Base-by-base conservation (phyloP, 2,113 vertebrate species). In the Drymodes brunneopygia region DNA sequence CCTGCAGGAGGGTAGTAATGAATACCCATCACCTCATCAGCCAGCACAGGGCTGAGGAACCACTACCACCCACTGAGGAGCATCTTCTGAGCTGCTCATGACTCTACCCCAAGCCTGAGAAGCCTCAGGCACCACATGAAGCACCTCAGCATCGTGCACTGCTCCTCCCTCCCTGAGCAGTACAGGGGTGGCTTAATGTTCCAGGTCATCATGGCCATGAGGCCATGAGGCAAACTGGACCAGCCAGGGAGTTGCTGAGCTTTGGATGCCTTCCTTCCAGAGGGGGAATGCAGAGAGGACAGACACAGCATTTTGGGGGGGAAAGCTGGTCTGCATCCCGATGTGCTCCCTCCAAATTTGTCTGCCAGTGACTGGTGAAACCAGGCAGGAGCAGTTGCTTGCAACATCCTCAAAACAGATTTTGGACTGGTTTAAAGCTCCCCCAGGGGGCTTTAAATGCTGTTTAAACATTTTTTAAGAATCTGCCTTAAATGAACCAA, bases 1-100 rank as follows among this genome's bases (percentile, higher is more conserved):
- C 28, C 10, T 22, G 24, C 16, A 27, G 16, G 0, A 5, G 17
- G 28, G 35, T 33, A n/a, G 36, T 3, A 20, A 10, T 0, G 0
- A 66, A 20, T 44, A 4, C 20, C 31, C 67, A 33, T 15, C 81
- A 54, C 25, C 57, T 35, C 10, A 2, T 50, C 27, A 50, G 1
- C 28, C 33, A 75, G 53, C 47, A 45, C 9, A 14, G 21, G 35
- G 20, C 64, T 51, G 38, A 87, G 62, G 40, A 77, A 51, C 45
- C 5, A 4, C 79, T 21, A 28, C 16, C 4, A 1, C 36, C 29
- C 45, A 29, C 33, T 65, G 9, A 44, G 8, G 6, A 58, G 35
- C 29, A 33, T 19, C 58, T 62, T 83, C 38, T 4, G 54, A 56
- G 50, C 18, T 31, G 36, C 40, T 91, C 22, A 70, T 56, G 15